Evolutionary conservation across 2,888 invertebrate species (phyloP).

Genomic region (Lobophora halterata): DNA sequence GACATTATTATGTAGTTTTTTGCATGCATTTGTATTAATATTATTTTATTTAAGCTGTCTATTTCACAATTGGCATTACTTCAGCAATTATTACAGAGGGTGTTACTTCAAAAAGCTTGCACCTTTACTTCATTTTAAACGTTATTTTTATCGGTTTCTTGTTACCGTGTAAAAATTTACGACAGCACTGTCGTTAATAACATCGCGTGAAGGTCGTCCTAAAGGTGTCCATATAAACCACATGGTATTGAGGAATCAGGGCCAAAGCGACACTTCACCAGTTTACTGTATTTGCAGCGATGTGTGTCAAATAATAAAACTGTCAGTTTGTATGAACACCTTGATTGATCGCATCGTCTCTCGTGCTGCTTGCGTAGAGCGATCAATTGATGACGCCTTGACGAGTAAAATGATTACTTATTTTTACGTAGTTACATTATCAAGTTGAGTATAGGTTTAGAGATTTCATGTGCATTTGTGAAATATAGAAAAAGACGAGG

Average conservation of each 20-base stretch:
- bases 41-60: constrained; percentile 9
- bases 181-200: constrained; percentile 17
- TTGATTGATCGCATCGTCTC: constrained; percentile 59
- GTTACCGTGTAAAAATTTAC: constrained; percentile 23
- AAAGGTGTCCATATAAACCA: constrained; percentile 47
- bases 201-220: constrained; percentile 23
- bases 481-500: constrained; percentile 21
- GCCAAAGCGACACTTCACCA: constrained; percentile 27
- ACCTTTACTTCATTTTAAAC: constrained; percentile 9
- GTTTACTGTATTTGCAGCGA: constrained; percentile 44
- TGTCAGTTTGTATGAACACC: constrained; percentile 59
- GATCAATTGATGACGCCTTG: constrained; percentile 30
- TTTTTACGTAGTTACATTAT: constrained; percentile 8
- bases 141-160: constrained; percentile 22
- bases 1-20: not conserved
- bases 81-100: constrained; percentile 12
- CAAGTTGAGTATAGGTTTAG: constrained; percentile 1
- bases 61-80: constrained; percentile 9
- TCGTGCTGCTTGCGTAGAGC: constrained; percentile 32
- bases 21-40: constrained; percentile 16
- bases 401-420: constrained; percentile 19
- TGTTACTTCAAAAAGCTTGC: constrained; percentile 12
- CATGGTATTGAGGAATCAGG: constrained; percentile 21
- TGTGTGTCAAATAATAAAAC: constrained; percentile 62
- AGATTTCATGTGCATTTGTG: constrained; percentile 1